Base-by-base conservation (phyloP, 1,140 invertebrate species). In the Drosophila orena region DNA sequence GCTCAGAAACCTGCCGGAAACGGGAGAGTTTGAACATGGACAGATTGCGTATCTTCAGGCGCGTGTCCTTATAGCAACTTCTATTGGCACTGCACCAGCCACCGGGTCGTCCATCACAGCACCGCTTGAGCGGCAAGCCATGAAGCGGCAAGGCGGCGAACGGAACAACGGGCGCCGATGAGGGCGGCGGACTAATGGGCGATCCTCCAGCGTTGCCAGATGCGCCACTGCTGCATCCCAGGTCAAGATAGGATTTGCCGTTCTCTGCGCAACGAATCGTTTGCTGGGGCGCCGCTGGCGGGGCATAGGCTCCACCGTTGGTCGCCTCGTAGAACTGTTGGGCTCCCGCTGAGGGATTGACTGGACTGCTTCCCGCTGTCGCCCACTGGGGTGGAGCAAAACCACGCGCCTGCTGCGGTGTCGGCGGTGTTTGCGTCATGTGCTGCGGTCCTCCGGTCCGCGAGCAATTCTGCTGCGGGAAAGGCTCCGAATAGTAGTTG, bases 21-120 rank as follows among this genome's bases (percentile, higher is more conserved):
- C 96, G 94, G 69, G 96, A 96, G 60, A 99, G 93, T 93, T 99
- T 99, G 91, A 96, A 96, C 95, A 98, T 97, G 54, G 97, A 98
- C 44, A 98, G 95, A 90, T 98, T 98, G 79, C 98, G 95, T 75
- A 98, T 97, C 77, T 97, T 96, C 72, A 98, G 94, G 15, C 98
- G 93, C 54, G 97, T 95, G 81, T 97, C 96, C 85, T 96, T 94
- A 92, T 97, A 97, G 88, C 96, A 97, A 38, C 94, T 94, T 22
- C 95, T 93, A 22, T 95, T 95, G 47, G 95, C 95, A 64, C 94
- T 93, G 90, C 96, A 97, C 94, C 96, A 96, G 11, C 79, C 95
- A 56, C 95, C 95, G 64, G 95, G 94, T 71, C 96, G 95, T 56
- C 96, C 96, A 79, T 96, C 96, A 93, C 95, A 96, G 92, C 96